Percentiles rank a stretch among this genome's conserved stretches.
These are phyloP conservation scores for Tapera naevia DNA, from an alignment of 2,797 vertebrate species.

Conservation along the genomic window DNA sequence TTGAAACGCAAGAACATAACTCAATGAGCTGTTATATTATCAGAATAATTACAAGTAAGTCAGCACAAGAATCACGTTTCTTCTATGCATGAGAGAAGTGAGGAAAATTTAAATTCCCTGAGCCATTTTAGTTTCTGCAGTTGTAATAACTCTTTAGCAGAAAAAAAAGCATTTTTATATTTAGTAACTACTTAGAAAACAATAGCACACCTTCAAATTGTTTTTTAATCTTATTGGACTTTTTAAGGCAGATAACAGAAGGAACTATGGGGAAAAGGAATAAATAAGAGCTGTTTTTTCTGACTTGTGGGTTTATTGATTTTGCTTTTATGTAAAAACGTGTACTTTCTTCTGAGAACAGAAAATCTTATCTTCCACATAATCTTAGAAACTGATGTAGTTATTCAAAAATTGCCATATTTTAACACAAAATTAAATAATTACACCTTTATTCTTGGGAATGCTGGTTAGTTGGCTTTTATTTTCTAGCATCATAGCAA, in stretches of 20 bases:
- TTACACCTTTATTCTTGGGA: neutral
- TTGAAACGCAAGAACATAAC: neutral
- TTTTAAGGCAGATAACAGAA: neutral
- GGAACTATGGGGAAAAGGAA: neutral
- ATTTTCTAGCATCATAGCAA: neutral
- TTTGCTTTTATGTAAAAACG: neutral
- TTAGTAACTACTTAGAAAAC: neutral
- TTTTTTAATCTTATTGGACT: neutral
- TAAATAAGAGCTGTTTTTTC: neutral
- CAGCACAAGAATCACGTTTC: neutral
- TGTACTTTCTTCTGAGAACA: neutral
- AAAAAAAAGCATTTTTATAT: neutral
- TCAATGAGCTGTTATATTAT: neutral
- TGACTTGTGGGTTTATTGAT: neutral
- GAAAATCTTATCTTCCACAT: neutral
- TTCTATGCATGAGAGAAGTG: neutral
- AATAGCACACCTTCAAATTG: neutral
- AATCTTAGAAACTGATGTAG: neutral
- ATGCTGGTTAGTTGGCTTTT: neutral
- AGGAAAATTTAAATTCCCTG: neutral
- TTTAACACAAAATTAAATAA: neutral
- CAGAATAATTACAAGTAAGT: slow-evolving; percentile 11
- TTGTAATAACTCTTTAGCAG: neutral
- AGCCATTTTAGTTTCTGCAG: neutral
- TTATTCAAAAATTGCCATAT: neutral